Evolutionary conservation across 2,797 vertebrate species (phyloP).

Genomic region (Hyperoplus immaculatus): DNA sequence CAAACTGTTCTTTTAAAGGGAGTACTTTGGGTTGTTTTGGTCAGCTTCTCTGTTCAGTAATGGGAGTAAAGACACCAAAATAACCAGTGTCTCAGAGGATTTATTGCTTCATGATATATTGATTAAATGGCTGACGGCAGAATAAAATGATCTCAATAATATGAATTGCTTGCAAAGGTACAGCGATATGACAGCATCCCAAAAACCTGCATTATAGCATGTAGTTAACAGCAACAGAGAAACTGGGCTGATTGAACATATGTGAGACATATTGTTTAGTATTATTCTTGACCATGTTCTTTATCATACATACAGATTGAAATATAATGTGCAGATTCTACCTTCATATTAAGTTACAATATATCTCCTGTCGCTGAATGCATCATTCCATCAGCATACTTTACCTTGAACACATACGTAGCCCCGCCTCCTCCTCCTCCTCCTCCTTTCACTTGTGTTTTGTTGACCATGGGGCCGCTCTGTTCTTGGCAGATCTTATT

Average conservation of each 20-base stretch:
- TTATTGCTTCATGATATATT: background rate
- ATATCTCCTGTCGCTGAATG: background rate
- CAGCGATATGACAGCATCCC: too few relatives aligned
- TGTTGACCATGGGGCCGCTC: conserved; percentile 91
- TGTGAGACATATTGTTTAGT: too few relatives aligned
- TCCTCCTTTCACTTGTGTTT: conserved; percentile 91
- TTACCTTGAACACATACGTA: conserved; percentile 97
- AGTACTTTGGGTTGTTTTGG: too few relatives aligned
- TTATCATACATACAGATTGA: too few relatives aligned
- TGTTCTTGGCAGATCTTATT: conserved; percentile 94
- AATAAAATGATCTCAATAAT: background rate
- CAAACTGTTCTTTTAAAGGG: background rate
- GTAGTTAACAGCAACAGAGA: background rate
- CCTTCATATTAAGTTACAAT: background rate
- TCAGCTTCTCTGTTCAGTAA: conserved; percentile 3
- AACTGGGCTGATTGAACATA: background rate
- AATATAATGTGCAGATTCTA: too few relatives aligned
- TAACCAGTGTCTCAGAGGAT: background rate
- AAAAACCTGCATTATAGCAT: too few relatives aligned
- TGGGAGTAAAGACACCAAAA: background rate
- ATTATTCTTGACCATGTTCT: too few relatives aligned
- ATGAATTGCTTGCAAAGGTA: background rate
- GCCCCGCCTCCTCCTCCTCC: conserved; percentile 96
- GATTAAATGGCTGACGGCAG: background rate
- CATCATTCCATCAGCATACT: background rate